phyloP scores from a whole-genome alignment of 2,113 vertebrate genomes.

The Glaucomys volans region DNA sequence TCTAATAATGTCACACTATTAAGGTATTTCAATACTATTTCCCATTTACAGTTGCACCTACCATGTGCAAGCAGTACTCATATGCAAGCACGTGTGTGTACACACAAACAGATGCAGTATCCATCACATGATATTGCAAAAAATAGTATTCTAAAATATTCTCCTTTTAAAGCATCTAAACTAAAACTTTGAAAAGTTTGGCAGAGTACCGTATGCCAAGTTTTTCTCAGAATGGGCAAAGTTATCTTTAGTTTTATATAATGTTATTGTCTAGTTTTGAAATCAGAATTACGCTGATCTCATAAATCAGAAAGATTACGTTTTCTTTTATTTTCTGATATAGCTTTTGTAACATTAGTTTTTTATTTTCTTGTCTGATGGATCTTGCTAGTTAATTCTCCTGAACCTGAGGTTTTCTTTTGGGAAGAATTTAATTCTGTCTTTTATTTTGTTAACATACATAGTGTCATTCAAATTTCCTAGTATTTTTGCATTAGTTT shows the following conservation, averaged over 20 bases:
- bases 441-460: neutral
- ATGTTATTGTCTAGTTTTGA: neutral
- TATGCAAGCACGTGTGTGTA: too few relatives aligned
- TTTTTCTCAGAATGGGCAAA: neutral
- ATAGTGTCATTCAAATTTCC: neutral
- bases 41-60: neutral
- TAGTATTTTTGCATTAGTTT: neutral
- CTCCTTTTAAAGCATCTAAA: neutral
- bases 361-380: neutral
- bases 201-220: neutral
- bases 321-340: neutral
- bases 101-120: neutral
- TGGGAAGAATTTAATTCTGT: neutral
- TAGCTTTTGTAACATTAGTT: neutral
- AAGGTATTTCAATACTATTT: neutral
- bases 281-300: neutral
- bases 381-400: neutral
- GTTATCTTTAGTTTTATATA: neutral
- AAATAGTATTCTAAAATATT: neutral
- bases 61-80: neutral
- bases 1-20: neutral
- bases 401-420: neutral
- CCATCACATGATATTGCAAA: neutral
- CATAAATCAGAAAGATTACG: neutral
- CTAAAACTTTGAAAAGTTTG: neutral